Evolutionary conservation across 2,888 invertebrate genomes (phyloP), one percentile per base, ranked within the genome.

Genomic region (Cantharis flavilabris): DNA sequence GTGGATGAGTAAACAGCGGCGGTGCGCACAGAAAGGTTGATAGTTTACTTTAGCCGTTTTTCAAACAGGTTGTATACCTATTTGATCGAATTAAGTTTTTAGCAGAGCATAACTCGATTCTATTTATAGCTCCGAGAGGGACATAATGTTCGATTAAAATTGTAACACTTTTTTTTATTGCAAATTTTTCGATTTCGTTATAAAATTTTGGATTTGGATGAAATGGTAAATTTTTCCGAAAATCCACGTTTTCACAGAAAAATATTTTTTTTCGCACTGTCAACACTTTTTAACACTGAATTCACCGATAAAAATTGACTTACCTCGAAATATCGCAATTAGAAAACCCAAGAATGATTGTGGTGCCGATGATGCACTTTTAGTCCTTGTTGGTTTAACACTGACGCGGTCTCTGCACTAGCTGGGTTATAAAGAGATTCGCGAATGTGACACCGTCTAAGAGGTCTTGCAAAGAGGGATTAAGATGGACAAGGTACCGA

Each of bases 1-100:
- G 85, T 85, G 85, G 85, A 86, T 87, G 82, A 85, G 88, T 86
- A 88, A 89, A 89, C 87, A 87, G 84, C 86, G 82, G 84, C 84
- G 84, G 79, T 76, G 74, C 80, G 81, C 80, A 82, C 83, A 85
- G 83, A 82, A 80, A 80, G 79, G 76, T 79, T 79, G 76, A 49
- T 49, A 76, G 83, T 83, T 84, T 83, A 80, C 82, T 81, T 81
- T 80, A 77, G 76, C 67, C 77, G 49, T 69, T 69, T 30, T 76
- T 78, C 70, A 69, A 77, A 49, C 69, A 70, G 30, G 26, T 70
- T 62, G 75, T 72, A 70, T 71, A 30, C 28, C 28, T 30, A 75
- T 69, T 67, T 62, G 33, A 69, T 69, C 71, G 76, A 74, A 79
- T 79, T 80, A 79, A 76, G 77, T 74, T 74, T 64, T 72, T 65